Evolutionary conservation across 2,113 vertebrate genomes (phyloP).

Genomic region (Otocyon megalotis): DNA sequence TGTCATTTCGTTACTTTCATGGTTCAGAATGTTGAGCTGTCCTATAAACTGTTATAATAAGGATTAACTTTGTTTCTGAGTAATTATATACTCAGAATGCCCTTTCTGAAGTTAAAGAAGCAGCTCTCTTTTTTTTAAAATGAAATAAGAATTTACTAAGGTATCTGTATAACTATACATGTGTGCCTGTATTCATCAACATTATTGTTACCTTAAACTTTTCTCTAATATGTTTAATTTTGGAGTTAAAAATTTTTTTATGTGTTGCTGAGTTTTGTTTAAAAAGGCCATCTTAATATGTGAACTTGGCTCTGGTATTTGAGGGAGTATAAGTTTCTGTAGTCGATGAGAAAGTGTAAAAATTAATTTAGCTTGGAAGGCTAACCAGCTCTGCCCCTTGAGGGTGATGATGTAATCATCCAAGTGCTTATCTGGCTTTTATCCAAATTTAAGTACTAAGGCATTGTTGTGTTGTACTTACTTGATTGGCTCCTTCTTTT

Average conservation of each 20-base stretch:
- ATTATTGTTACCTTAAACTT: neutral
- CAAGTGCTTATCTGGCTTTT: slow-evolving; percentile 81
- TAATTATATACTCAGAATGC: accelerated
- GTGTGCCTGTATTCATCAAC: neutral
- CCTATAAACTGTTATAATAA: accelerated
- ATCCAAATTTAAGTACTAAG: slow-evolving; percentile 81
- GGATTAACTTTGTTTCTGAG: neutral
- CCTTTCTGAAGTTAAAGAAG: neutral
- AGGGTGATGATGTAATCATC: slow-evolving; percentile 83
- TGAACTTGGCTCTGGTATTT: slow-evolving; percentile 68
- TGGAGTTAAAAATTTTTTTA: neutral
- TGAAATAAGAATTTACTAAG: neutral
- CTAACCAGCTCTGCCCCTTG: slow-evolving; percentile 80
- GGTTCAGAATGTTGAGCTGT: neutral
- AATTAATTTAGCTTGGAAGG: slow-evolving; percentile 87
- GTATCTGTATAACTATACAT: neutral
- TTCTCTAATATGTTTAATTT: neutral
- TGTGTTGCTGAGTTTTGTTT: slow-evolving; percentile 3
- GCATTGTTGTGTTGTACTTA: slow-evolving; percentile 83
- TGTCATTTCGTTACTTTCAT: neutral
- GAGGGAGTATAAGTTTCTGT: slow-evolving; percentile 77
- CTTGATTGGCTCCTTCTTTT: slow-evolving; percentile 84
- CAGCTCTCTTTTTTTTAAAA: neutral
- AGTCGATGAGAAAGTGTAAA: slow-evolving; percentile 86
- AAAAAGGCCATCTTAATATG: slow-evolving; percentile 31